Evolutionary conservation across 2,113 vertebrate species (phyloP), one percentile per base, ranked within the genome.

Genomic region (Odobenus rosmarus): DNA sequence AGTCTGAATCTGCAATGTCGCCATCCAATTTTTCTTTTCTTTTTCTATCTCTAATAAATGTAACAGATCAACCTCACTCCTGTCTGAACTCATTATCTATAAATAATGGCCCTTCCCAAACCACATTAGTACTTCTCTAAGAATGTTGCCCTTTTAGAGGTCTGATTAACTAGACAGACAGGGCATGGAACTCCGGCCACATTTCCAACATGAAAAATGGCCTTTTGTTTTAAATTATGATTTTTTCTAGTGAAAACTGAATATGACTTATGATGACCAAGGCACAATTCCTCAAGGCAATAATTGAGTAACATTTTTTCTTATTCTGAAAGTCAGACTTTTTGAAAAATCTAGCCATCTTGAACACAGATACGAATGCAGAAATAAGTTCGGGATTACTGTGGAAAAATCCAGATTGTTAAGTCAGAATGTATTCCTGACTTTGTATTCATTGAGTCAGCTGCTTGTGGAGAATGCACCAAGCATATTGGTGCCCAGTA

Each of bases 101-200:
- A 87, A 46, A 19, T 88, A 33, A 59, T 14, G 83, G 42, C 39
- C 76, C 42, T 80, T 96, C 90, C 90, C 83, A 95, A 81, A 24
- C 10, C 31, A 14, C 6, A 12, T 97, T 79, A 82, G 0, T 49
- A 46, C 39, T 26, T 49, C 96, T 69, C 92, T 87, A 94, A 79
- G 7, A 97, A 92, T 53, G 19, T 55, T 97, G 92, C 39, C 87
- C 49, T 97, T 95, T 92, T 24, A 55, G 49, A 87, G 53, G 71
- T 90, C 90, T 96, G 93, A 97, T 93, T 96, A 97, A 67, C 61
- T 84, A 81, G n/a, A 89, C 96, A 95, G 95, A 96, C 82, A 97
- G 33, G 10, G 51, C 72, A 46, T 31, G 51, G 71, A 90, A 77
- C 64, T 57, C 79, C 39, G 74, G 57, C 55, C 57, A 12, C 49